Evolutionary conservation across 1,140 invertebrate genomes (phyloP), one percentile per base, ranked within the genome.

Genomic region (Lepidurus packardi): DNA sequence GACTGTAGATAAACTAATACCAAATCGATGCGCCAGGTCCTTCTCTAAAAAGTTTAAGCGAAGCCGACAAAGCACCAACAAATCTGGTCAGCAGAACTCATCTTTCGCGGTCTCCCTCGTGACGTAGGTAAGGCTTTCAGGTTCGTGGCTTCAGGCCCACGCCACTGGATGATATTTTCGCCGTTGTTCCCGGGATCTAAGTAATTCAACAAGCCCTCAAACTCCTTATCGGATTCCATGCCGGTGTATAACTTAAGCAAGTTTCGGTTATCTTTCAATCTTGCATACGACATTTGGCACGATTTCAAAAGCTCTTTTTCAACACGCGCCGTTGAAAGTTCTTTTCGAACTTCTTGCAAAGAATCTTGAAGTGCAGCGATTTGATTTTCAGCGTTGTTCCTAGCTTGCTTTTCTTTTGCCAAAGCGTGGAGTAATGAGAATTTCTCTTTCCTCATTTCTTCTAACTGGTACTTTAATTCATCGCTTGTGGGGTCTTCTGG

Each of bases 11-110:
- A 43, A 7, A 44, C 75, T 34, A 43, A 76, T 42, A 24, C 75
- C 75, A 76, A 76, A 6, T 76, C 75, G 7, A 21, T 76, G 75
- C 7, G 21, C 24, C 21, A 76, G 75, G 21, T 76, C 43, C 10
- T 43, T 21, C n/a, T 76, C 75, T 21, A 76, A 7, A 21, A 76
- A 7, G 41, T 76, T 76, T 43, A 76, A 44, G n/a, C 75, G 75
- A 8, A 76, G 75, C 44, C 75, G 21, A 42, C 75, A 76, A 76
- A 76, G 42, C 21, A 76, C 75, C 75, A 76, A 7, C 75, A 76
- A 44, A 76, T 0, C 13, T 74, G 73, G 5, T 74, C 73, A 34
- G 24, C 73, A 47, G 45, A 10, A 47, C 9, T 47, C 45, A 47
- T 47, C 45, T 47, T 47, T 47, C 16, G 45, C 45, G 45, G 45